These are phyloP conservation scores for Ennomos erosarius DNA, from an alignment of 2,888 invertebrate species.

Conservation along the genomic window DNA sequence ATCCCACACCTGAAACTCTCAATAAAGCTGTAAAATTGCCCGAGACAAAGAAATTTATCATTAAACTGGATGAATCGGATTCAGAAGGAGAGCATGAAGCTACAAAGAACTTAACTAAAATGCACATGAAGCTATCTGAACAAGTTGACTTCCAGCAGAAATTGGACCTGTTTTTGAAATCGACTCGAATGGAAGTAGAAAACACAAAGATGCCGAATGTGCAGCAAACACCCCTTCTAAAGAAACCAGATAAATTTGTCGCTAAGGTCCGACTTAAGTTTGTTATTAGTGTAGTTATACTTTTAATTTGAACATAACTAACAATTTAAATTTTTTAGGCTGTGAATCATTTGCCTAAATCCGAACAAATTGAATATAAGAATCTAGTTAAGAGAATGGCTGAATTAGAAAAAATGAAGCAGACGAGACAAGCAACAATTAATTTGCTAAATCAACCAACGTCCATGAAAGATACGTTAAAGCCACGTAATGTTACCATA, in stretches of 20 bases:
- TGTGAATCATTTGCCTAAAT: conserved; percentile 77
- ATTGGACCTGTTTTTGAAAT: conserved; percentile 75
- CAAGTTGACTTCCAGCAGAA: conserved; percentile 76
- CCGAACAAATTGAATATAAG: conserved; percentile 79
- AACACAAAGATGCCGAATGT: conserved; percentile 63
- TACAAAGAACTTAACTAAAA: conserved; percentile 79
- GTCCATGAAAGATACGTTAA: conserved; percentile 65
- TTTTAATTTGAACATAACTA: neutral
- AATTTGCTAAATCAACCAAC: conserved; percentile 47
- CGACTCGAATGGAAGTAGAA: conserved; percentile 74
- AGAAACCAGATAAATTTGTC: conserved; percentile 68
- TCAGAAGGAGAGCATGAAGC: conserved; percentile 82
- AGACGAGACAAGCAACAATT: conserved; percentile 65
- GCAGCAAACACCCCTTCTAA: conserved; percentile 54
- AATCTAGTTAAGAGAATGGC: conserved; percentile 79
- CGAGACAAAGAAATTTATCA: conserved; percentile 75
- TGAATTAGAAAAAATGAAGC: conserved; percentile 78
- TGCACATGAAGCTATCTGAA: conserved; percentile 78
- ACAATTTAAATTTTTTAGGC: conserved; percentile 57
- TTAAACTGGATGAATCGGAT: conserved; percentile 75
- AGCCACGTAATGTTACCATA: conserved; percentile 62
- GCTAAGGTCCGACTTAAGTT: conserved; percentile 63
- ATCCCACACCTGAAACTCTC: conserved; percentile 35
- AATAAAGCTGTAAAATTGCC: conserved; percentile 41
- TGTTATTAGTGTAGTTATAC: neutral